These are phyloP conservation scores for Spea bombifrons DNA, from an alignment of 2,113 vertebrate genomes.

Conservation along the genomic window DNA sequence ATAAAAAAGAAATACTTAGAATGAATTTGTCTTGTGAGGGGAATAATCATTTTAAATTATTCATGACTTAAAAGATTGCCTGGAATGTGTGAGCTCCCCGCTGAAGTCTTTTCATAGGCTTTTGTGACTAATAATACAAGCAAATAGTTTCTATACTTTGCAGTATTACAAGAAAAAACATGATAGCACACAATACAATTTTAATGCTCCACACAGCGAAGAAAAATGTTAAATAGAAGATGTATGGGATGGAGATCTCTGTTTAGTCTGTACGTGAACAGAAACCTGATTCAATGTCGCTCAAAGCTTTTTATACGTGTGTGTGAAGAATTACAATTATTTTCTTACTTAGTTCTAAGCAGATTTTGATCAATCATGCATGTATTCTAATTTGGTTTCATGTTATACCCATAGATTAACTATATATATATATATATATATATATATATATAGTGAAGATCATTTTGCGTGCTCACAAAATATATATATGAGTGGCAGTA, in stretches of 20 bases:
- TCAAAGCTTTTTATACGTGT: not conserved
- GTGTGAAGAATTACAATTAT: not conserved
- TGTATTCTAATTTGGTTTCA: too few species aligned
- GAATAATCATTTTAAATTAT: constrained; percentile 48
- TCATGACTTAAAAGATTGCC: constrained; percentile 43
- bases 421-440: too few species aligned
- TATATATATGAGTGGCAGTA: not conserved
- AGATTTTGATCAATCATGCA: too few species aligned
- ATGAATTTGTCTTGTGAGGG: constrained; percentile 38
- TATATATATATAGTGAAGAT: too few species aligned
- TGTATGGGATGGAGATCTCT: constrained; percentile 17
- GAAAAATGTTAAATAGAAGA: constrained; percentile 39
- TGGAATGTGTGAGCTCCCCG: constrained; percentile 39
- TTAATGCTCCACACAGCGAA: constrained; percentile 36
- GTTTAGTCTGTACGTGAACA: constrained; percentile 30
- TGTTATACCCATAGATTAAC: too few species aligned
- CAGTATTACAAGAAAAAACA: constrained; percentile 37
- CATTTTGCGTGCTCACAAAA: not conserved
- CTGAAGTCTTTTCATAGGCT: constrained; percentile 40
- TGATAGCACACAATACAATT: constrained; percentile 38
- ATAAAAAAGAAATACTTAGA: constrained; percentile 33
- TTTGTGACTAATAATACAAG: constrained; percentile 41
- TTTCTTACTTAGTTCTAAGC: not conserved
- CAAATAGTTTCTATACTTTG: constrained; percentile 39
- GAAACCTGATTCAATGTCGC: constrained; percentile 7